phyloP scores from a whole-genome alignment of 2,113 vertebrate species.

The Elachura formosa region DNA sequence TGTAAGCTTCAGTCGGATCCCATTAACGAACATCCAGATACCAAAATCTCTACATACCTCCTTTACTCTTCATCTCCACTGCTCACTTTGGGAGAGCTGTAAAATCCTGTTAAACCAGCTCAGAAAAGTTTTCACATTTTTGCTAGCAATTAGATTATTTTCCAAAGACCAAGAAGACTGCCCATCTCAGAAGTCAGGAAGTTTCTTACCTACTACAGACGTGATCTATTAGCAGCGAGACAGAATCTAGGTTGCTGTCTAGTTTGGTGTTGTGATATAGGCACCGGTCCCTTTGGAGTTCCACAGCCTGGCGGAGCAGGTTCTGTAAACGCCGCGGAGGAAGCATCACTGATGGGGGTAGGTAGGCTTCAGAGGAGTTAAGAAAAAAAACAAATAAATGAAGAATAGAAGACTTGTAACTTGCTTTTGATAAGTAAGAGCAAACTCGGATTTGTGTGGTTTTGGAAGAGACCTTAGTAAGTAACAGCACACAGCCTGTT shows the following conservation, averaged over 20 bases:
- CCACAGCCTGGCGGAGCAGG: slow-evolving; percentile 91
- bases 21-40: not conserved
- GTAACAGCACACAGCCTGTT: not conserved
- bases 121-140: not conserved
- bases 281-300: slow-evolving; percentile 93
- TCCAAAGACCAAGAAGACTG: not conserved
- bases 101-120: not conserved
- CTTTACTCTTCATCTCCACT: not conserved
- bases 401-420: not conserved
- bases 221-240: slow-evolving; percentile 94
- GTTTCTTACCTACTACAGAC: slow-evolving; percentile 89
- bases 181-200: not conserved
- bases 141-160: not conserved
- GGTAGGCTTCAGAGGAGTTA: slow-evolving; percentile 77
- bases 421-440: not conserved
- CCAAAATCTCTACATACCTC: not conserved
- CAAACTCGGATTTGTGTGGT: not conserved
- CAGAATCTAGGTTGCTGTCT: slow-evolving; percentile 88
- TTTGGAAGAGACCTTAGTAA: not conserved
- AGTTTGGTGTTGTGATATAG: slow-evolving; percentile 96
- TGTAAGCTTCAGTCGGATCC: not conserved
- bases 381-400: not conserved
- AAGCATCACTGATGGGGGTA: slow-evolving; percentile 97
- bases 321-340: slow-evolving; percentile 93
- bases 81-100: accelerated